Evolutionary conservation across 2,113 vertebrate species (phyloP), one percentile per base, ranked within the genome.

Genomic region (Potamarius usumacintae): DNA sequence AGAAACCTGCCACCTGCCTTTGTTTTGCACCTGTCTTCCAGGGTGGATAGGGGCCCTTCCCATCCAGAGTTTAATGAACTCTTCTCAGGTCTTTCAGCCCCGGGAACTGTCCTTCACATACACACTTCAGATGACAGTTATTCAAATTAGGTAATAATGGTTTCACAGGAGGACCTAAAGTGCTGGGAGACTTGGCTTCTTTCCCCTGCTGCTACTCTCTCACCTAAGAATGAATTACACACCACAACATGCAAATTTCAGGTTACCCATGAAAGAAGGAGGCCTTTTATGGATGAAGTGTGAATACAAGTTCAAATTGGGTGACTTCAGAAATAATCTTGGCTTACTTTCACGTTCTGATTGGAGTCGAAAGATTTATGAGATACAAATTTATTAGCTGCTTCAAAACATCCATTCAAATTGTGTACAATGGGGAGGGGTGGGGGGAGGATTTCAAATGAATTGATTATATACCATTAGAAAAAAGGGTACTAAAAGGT

Each of bases 121-220:
- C 63, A 62, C n/a, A 42, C 62, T 83, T 65, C 52, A 48, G 83
- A 30, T 30, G 30, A 30, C 30, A 30, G 30, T 30, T 30, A 30
- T 30, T 30, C 30, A 30, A 30, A 30, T 30, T 1, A 30, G 30
- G 30, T 30, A 30, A 30, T 30, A 30, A 30, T 30, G 30, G 30
- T 30, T 30, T 30, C 30, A 30, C 30, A 30, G 30, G 30, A 30
- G 30, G 30, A 1, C 30, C 34, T 80, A 17, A 67, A 55, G 65
- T 57, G 83, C 58, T 76, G 34, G 87, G 62, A 79, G 86, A 87
- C 60, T 85, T 86, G 78, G 79, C 85, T 72, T 50, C 69, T 50
- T 81, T 80, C 9, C 53, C 89, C 80, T 89, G 86, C 72, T 84
- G 81, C 82, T 85, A 83, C 85, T 90, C 90, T 91, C 90, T 92